Evolutionary conservation across 1,140 invertebrate species (phyloP).

Genomic region (Drosophila orosa): DNA sequence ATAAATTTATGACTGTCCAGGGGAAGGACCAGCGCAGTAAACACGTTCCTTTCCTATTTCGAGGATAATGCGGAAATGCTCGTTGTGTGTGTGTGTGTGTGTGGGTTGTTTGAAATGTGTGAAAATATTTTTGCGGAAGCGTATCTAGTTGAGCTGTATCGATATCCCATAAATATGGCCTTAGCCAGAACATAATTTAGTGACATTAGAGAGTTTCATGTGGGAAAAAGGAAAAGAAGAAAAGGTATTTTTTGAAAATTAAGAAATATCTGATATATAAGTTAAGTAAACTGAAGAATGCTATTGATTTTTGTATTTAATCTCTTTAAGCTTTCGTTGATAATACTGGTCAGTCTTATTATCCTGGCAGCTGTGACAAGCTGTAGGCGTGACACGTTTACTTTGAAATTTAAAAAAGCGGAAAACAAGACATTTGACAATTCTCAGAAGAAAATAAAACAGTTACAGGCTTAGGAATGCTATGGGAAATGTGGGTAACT

Average conservation of each 20-base stretch:
- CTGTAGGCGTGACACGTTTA: not conserved
- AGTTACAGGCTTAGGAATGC: not conserved
- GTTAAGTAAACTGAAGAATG: not conserved
- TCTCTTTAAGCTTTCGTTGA: not conserved
- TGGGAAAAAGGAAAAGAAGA: too few species aligned
- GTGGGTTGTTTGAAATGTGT: constrained; percentile 13
- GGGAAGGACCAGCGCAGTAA: constrained; percentile 17
- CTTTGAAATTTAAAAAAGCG: not conserved
- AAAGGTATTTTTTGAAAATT: too few species aligned
- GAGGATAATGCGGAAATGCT: constrained; percentile 30
- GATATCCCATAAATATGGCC: constrained; percentile 6
- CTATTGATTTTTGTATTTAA: not conserved
- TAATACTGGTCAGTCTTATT: not conserved
- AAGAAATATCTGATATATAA: not conserved
- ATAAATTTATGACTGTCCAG: constrained; percentile 63
- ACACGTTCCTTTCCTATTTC: constrained; percentile 25
- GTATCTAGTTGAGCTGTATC: constrained; percentile 4
- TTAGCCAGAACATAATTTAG: not conserved
- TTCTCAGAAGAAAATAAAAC: not conserved
- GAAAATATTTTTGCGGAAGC: constrained; percentile 30
- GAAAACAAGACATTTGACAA: not conserved
- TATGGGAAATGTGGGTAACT: not conserved
- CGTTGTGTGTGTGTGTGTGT: not conserved
- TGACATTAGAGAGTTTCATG: not conserved
- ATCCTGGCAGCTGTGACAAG: not conserved